These are phyloP conservation scores for Cataglyphis altisquamis DNA, from an alignment of 2,888 invertebrate genomes.

Conservation along the genomic window DNA sequence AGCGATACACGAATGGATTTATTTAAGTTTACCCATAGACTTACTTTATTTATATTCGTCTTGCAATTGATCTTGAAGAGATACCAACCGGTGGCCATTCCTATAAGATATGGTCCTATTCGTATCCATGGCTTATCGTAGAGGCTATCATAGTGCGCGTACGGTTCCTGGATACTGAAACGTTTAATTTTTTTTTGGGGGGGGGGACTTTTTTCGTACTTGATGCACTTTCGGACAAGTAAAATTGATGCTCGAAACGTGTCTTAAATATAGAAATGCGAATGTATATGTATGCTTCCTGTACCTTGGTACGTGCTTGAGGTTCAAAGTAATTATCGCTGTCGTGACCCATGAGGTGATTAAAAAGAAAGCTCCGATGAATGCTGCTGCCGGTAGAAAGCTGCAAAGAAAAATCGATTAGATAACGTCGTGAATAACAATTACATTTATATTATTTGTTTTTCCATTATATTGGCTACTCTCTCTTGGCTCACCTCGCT, in stretches of 20 bases:
- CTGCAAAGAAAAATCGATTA: not conserved
- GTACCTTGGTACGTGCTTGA: not conserved
- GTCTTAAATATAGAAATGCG: not conserved
- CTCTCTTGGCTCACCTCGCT: not conserved
- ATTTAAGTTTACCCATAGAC: not conserved
- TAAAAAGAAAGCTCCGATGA: not conserved
- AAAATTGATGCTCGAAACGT: not conserved
- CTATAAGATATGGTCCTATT: not conserved
- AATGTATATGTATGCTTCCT: not conserved
- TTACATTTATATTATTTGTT: not conserved
- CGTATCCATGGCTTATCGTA: not conserved
- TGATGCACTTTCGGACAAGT: not conserved
- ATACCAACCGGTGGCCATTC: not conserved
- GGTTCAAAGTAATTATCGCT: not conserved
- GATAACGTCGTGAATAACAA: not conserved
- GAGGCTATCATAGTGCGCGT: not conserved
- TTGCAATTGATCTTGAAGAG: not conserved
- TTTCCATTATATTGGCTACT: not conserved
- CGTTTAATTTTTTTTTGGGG: not conserved
- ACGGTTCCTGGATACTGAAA: not conserved
- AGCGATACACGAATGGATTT: not conserved
- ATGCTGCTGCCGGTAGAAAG: not conserved
- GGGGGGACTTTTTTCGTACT: not conserved
- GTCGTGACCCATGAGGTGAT: not conserved
- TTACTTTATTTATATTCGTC: not conserved